Evolutionary conservation across 2,113 vertebrate species (phyloP), one percentile per base, ranked within the genome.

Genomic region (Chaenocephalus aceratus): DNA sequence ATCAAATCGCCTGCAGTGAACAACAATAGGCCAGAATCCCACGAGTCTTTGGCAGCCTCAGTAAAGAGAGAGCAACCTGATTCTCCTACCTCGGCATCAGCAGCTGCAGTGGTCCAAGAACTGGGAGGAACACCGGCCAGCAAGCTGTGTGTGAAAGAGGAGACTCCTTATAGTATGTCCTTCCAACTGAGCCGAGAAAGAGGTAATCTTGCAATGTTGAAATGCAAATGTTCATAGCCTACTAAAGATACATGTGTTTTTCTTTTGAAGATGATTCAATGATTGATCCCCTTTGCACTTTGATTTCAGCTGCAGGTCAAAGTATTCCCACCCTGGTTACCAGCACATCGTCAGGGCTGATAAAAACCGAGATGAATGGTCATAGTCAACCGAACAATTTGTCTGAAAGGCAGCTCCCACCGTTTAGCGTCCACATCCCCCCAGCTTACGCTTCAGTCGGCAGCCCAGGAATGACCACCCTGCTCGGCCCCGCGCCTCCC

Each of bases 311-410:
- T 95, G 92, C 94, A 94, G 94, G 95, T 95, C 96, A 96, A 90
- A 95, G 91, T 85, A 90, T 95, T 81, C 92, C 95, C 88, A 95
- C 94, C 91, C 95, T 96, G 95, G 88, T 95, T 75, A 92, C 93
- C 45, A 84, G 61, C 93, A 89, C 94, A 18, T 82, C 94, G 73
- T 93, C 94, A 51, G 83, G 94, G 89, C 79, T 94, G 88, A 94
- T 97, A 91, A 98, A 98, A 95, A 93, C 96, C 79, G 98, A 98
- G 92, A 89, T 97, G 91, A 97, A 97, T 67, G 96, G 96, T 75
- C 96, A 97, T 95, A 94, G 94, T 95, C 97, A 96, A 86, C 93
- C 95, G 67, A 88, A 93, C 92, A 87, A 93, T 71, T 88, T 93
- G 89, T 94, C 94, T 53, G 97, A 97, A 84, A 95, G 95, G 72